Evolutionary conservation across 2,797 vertebrate species (phyloP).

Genomic region (Coregonus sp.): DNA sequence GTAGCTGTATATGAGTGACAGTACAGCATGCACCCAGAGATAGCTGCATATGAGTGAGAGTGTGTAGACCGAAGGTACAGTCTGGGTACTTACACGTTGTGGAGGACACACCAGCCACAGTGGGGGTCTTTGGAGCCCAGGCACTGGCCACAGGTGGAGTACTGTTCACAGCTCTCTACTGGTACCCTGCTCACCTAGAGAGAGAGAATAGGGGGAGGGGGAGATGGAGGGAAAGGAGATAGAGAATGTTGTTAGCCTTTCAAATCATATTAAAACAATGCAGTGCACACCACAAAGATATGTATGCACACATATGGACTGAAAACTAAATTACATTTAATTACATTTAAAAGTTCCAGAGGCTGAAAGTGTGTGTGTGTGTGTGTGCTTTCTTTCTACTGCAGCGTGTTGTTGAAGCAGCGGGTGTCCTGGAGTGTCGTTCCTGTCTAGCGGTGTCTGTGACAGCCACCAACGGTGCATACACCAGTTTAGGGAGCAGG

Average conservation of each 20-base stretch:
- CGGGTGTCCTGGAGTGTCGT: slow-evolving; percentile 29
- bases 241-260: too few relatives aligned
- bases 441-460: not conserved
- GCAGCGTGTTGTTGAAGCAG: slow-evolving; percentile 14
- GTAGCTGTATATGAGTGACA: too few relatives aligned
- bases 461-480: slow-evolving; percentile 52
- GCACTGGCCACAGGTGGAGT: slow-evolving; percentile 88
- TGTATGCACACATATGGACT: too few relatives aligned
- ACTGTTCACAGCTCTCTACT: slow-evolving; percentile 96
- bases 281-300: not conserved
- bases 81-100: slow-evolving; percentile 86
- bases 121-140: slow-evolving; percentile 95
- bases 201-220: not conserved
- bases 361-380: slow-evolving; percentile 9
- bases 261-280: not conserved
- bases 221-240: not conserved
- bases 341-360: not conserved
- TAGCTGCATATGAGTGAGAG: too few relatives aligned
- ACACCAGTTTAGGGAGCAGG: slow-evolving; percentile 33
- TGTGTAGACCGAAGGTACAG: too few relatives aligned
- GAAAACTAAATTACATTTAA: too few relatives aligned
- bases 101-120: slow-evolving; percentile 97
- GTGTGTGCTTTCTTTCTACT: not conserved
- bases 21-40: too few relatives aligned
- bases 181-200: slow-evolving; percentile 90